phyloP scores from a whole-genome alignment of 2,888 invertebrate species.

The Pachymerium ferrugineum region DNA sequence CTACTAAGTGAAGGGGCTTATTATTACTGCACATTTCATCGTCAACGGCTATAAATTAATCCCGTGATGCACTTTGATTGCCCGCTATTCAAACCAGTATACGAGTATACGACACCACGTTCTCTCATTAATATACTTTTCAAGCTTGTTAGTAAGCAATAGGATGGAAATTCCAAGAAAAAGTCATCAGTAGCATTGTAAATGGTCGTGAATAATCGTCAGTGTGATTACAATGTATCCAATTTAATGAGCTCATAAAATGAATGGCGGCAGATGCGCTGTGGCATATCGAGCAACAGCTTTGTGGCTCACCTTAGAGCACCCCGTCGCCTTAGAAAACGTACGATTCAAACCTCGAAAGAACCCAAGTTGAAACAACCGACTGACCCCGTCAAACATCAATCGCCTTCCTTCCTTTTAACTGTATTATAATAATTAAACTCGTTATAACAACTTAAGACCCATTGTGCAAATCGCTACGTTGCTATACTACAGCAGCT shows the following conservation, averaged over 20 bases:
- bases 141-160: not conserved
- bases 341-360: not conserved
- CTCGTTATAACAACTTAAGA: not conserved
- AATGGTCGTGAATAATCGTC: not conserved
- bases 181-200: not conserved
- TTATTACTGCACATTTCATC: not conserved
- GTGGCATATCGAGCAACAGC: not conserved
- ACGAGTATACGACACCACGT: not conserved
- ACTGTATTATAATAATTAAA: not conserved
- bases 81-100: not conserved
- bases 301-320: not conserved
- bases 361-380: too few species aligned
- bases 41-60: not conserved
- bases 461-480: not conserved
- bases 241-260: constrained; percentile 8
- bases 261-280: not conserved
- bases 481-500: not conserved
- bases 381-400: not conserved
- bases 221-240: not conserved
- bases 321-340: not conserved
- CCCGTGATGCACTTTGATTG: constrained; percentile 4
- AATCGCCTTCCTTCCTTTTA: not conserved
- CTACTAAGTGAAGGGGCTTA: not conserved
- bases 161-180: not conserved
- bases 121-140: not conserved